A percentile compares a stretch with the other conserved stretches of the same genome.
These are phyloP conservation scores for Luffia ferchaultella DNA, from an alignment of 2,888 invertebrate genomes.

Conservation along the genomic window DNA sequence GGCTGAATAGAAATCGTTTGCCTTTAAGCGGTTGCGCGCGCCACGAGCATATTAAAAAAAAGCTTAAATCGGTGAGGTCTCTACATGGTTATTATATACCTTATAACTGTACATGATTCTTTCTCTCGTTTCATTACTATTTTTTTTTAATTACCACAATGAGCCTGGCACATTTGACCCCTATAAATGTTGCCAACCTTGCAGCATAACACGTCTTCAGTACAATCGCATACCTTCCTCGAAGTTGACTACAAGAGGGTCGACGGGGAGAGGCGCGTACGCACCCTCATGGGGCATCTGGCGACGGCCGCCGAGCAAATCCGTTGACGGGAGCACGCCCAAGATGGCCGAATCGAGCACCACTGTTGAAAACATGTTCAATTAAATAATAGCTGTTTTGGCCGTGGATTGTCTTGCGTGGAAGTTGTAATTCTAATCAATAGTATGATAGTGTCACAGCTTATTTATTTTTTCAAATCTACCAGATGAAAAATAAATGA, in stretches of 20 bases:
- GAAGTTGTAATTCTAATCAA: no score
- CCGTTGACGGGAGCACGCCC: conserved; percentile 43
- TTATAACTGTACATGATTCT: background rate
- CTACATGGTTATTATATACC: no score
- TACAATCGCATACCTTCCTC: conserved; percentile 85
- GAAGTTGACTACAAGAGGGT: conserved; percentile 79
- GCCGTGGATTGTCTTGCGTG: no score
- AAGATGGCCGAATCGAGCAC: conserved; percentile 52
- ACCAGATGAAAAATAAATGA: no score
- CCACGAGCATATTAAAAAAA: no score
- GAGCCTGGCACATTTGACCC: background rate
- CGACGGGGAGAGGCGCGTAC: conserved; percentile 62
- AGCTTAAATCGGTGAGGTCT: no score
- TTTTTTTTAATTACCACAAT: background rate
- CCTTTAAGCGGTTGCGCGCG: no score
- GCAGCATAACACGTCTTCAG: conserved; percentile 42
- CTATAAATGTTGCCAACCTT: background rate
- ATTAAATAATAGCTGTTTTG: no score
- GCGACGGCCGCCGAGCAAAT: conserved; percentile 26
- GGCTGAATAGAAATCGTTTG: no score
- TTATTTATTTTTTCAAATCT: no score
- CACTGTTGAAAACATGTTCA: conserved; percentile 22
- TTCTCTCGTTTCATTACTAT: background rate
- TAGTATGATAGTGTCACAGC: no score
- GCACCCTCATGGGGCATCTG: conserved; percentile 29